Evolutionary conservation across 2,113 vertebrate genomes (phyloP).

Genomic region (Machaerirhynchus nigripectus): DNA sequence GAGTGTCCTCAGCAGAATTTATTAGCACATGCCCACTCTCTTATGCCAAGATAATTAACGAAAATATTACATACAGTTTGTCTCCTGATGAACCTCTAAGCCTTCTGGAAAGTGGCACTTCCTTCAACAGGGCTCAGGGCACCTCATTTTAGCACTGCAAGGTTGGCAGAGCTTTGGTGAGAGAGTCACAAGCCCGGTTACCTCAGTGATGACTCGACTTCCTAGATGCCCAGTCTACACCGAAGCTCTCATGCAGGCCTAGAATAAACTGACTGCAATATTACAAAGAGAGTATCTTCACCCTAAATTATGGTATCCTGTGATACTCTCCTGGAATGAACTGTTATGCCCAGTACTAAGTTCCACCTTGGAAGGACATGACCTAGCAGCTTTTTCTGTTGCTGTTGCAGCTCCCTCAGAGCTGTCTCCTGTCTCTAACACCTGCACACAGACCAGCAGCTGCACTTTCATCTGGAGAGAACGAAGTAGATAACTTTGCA

Average conservation of each 20-base stretch:
- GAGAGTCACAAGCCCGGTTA: neutral
- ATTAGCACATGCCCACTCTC: neutral
- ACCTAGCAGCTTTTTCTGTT: neutral
- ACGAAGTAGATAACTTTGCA: fast-evolving
- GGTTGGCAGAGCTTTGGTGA: neutral
- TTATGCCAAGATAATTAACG: neutral
- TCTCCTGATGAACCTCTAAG: neutral
- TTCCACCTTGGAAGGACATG: neutral
- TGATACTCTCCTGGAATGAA: neutral
- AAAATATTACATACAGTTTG: neutral
- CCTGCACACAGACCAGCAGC: neutral
- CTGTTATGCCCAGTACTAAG: neutral
- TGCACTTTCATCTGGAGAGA: neutral
- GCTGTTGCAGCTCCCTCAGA: neutral
- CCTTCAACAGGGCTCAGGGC: neutral
- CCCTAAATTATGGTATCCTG: neutral
- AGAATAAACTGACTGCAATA: neutral
- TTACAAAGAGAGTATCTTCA: neutral
- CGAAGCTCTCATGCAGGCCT: neutral
- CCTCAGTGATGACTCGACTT: neutral
- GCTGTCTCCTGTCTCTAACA: neutral
- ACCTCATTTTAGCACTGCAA: neutral
- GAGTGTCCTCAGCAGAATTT: neutral
- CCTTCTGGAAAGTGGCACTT: neutral
- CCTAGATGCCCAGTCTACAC: neutral